A percentile compares a stretch with the other conserved stretches of the same genome.
Conservation (phyloP, 2,888 invertebrate genomes). For the Boloria euphrosyne region DNA sequence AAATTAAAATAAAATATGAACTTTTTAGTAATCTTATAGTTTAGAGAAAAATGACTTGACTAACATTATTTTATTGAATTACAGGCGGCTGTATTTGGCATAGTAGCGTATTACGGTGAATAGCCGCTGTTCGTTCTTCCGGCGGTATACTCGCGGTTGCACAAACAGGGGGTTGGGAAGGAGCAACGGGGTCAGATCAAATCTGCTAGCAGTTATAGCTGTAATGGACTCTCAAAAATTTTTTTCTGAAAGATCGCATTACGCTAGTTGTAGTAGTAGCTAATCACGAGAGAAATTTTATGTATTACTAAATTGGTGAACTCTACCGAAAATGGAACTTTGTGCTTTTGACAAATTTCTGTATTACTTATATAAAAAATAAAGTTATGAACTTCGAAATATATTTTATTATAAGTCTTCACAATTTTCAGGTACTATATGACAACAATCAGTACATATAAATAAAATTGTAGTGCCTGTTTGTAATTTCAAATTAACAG, state of each 20-base stretch:
- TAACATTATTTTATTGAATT: neutral
- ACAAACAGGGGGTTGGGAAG: slow-evolving; percentile 1
- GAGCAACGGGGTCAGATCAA: neutral
- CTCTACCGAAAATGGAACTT: neutral
- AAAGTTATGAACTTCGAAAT: neutral
- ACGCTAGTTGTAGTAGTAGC: too few relatives aligned
- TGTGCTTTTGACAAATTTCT: neutral
- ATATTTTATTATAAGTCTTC: neutral
- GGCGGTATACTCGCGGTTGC: neutral
- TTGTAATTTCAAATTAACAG: too few relatives aligned
- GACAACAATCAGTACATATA: too few relatives aligned
- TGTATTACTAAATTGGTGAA: neutral
- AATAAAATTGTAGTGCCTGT: too few relatives aligned
- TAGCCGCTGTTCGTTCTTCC: neutral
- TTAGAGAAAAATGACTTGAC: too few relatives aligned
- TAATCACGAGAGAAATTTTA: too few relatives aligned
- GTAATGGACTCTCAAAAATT: slow-evolving; percentile 6
- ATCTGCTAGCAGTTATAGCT: neutral
- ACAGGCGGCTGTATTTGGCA: slow-evolving; percentile 10
- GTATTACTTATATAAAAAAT: neutral
- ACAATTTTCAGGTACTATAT: neutral
- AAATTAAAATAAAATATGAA: too few relatives aligned
- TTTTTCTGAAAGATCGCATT: neutral
- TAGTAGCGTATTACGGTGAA: neutral
- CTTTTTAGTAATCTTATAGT: too few relatives aligned